phyloP scores from a whole-genome alignment of 1,140 invertebrate species.

The Lethocerus indicus region DNA sequence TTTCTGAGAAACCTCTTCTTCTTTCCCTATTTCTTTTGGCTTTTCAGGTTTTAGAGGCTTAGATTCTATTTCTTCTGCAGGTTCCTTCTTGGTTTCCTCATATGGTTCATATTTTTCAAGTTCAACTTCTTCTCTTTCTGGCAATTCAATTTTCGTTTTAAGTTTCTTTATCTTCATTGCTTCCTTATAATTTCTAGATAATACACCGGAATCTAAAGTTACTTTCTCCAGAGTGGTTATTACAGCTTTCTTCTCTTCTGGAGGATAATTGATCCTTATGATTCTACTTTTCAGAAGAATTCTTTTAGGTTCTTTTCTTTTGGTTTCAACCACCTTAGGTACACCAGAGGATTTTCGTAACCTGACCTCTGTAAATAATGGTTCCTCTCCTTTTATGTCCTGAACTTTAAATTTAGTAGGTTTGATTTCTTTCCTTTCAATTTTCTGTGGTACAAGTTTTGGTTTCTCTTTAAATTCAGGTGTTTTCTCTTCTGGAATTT shows the following conservation, averaged over 20 bases:
- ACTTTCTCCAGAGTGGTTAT: constrained; percentile 18
- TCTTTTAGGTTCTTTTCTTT: constrained; percentile 32
- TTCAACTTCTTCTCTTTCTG: constrained; percentile 24
- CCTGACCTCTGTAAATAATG: constrained; percentile 41
- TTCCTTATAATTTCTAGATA: constrained; percentile 51
- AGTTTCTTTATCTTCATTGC: constrained; percentile 39
- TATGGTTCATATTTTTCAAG: constrained; percentile 31
- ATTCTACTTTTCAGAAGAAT: constrained; percentile 45
- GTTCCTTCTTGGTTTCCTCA: constrained; percentile 25
- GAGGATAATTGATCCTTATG: constrained; percentile 27
- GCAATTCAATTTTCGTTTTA: constrained; percentile 29
- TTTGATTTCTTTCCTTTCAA: constrained; percentile 28
- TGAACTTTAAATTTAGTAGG: constrained; percentile 28
- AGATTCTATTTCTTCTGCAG: constrained; percentile 17
- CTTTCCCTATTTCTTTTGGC: constrained; percentile 18
- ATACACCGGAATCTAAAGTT: constrained; percentile 35
- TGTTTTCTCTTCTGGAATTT: constrained; percentile 12
- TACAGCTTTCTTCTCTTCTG: constrained; percentile 22
- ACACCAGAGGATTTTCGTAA: constrained; percentile 36
- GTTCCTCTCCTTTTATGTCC: constrained; percentile 24
- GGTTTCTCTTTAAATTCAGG: background rate
- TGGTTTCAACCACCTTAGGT: constrained; percentile 30
- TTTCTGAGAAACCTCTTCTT: constrained; percentile 12
- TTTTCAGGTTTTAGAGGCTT: constrained; percentile 23
- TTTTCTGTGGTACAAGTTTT: constrained; percentile 11